A percentile compares a stretch with the other conserved stretches of the same genome.
These are phyloP conservation scores for Zoanthus solanderi DNA, from an alignment of 92 coral and sea anemone genomes.

Conservation along the genomic window DNA sequence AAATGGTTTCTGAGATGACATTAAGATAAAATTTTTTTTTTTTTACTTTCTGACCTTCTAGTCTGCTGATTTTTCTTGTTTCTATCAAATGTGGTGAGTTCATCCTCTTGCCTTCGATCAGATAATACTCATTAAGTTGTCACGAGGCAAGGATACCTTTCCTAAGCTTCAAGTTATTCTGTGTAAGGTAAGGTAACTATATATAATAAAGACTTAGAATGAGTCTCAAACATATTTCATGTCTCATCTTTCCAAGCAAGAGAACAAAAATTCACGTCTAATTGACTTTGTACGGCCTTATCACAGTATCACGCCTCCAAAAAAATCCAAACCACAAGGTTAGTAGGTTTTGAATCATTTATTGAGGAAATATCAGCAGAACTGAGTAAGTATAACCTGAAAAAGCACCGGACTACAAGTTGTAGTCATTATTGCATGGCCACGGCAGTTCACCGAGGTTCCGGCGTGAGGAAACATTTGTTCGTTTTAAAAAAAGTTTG, in stretches of 20 bases:
- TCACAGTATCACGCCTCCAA: constrained; percentile 18
- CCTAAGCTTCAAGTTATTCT: not conserved
- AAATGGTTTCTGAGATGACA: constrained; percentile 35
- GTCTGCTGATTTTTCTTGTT: not conserved
- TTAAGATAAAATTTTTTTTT: constrained; percentile 20
- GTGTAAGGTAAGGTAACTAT: not conserved
- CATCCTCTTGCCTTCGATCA: constrained; percentile 16
- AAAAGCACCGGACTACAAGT: too few relatives aligned
- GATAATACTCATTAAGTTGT: not conserved
- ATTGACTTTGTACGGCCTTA: constrained; percentile 2
- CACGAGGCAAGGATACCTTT: not conserved
- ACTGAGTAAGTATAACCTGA: not conserved
- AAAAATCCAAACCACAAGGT: constrained; percentile 25
- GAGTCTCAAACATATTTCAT: not conserved
- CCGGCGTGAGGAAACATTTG: too few relatives aligned
- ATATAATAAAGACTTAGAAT: not conserved
- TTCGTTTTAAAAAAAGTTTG: too few relatives aligned
- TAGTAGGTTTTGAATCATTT: constrained; percentile 31
- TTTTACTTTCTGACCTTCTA: not conserved
- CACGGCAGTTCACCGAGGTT: too few relatives aligned
- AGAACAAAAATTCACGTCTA: not conserved
- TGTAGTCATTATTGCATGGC: too few relatives aligned
- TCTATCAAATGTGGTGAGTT: constrained; percentile 4
- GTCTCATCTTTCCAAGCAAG: not conserved
- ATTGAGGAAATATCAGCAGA: not conserved